A percentile compares a stretch with the other conserved stretches of the same genome.
Evolutionary conservation across 2,888 invertebrate genomes (phyloP).

Genomic region (Lydus trimaculatus): DNA sequence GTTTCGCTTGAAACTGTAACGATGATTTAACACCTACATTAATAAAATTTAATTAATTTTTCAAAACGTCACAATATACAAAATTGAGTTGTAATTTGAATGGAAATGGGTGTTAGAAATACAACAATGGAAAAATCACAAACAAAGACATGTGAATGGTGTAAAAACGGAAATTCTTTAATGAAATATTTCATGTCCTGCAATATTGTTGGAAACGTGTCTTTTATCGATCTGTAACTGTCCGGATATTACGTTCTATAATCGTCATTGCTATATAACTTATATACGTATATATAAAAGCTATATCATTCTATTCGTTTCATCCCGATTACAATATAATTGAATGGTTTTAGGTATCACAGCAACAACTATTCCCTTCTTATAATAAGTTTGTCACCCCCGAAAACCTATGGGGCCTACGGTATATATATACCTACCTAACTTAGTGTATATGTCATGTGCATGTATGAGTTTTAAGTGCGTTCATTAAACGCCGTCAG

Average conservation of each 20-base stretch:
- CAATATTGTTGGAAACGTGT: background rate
- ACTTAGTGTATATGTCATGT: constrained; percentile 42
- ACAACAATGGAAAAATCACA: background rate
- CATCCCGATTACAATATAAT: constrained; percentile 28
- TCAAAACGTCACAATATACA: background rate
- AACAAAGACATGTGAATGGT: background rate
- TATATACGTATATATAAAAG: constrained; percentile 7
- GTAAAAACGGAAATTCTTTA: background rate
- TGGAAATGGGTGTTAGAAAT: background rate
- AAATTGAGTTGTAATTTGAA: background rate
- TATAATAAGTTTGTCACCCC: constrained; percentile 25
- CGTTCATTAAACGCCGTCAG: constrained; percentile 59
- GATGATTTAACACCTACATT: background rate
- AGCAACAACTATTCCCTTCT: constrained; percentile 21
- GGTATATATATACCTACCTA: constrained; percentile 30
- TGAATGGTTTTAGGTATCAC: constrained; percentile 28
- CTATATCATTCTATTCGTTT: constrained; percentile 22
- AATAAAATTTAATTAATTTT: constrained; percentile 2
- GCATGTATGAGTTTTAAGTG: constrained; percentile 44
- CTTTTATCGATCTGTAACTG: background rate
- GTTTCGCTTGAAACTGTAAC: background rate
- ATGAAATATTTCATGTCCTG: background rate
- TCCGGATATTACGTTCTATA: constrained; percentile 1
- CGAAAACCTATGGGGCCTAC: constrained; percentile 36
- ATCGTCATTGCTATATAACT: constrained; percentile 5